Evolutionary conservation across 2,888 invertebrate species (phyloP), one percentile per base, ranked within the genome.

Genomic region (Ichneumon xanthorius): DNA sequence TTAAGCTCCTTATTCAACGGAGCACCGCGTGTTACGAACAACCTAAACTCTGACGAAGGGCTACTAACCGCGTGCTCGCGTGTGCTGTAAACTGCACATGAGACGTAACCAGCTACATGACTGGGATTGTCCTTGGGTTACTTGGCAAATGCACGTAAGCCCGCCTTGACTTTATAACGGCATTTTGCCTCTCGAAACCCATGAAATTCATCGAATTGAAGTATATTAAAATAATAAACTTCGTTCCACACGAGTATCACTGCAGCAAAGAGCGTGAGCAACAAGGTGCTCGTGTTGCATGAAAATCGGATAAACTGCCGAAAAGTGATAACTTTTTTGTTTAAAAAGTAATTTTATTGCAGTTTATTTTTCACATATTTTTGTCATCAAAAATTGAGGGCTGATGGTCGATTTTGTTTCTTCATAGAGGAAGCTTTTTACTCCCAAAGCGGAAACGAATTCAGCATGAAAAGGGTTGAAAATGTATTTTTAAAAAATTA

Each of bases 31-130:
- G 85, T 65, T 82, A 76, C 76, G 63, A 87, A 87, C 82, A 84
- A 84, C 80, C 83, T 58, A 81, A 87, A 87, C 71, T 86, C 83
- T 53, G 70, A 63, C 80, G 45, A 73, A 61, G 78, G 68, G 58
- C 26, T 58, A 48, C 71, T 80, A 48, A 75, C 58, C 81, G 68
- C 50, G 40, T 61, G 68, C 58, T 63, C 55, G 55, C 71, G 72
- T 72, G 81, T 73, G 77, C 86, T 86, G 82, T 86, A 86, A 86
- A 88, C 87, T 82, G 80, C 80, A 63, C 75, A 55, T 53, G 80
- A 75, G 77, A 76, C 63, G 82, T 76, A 67, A 58, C 53, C 78
- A 50, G 55, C 79, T 79, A 80, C 73, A 78, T 33, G 6, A 65
- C 58, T n/a, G n/a, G n/a, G 1, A 30, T 63, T 63, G 22, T 72